Evolutionary conservation across 2,888 invertebrate genomes (phyloP), one percentile per base, ranked within the genome.

Genomic region (Nephrocerus scutellatus): DNA sequence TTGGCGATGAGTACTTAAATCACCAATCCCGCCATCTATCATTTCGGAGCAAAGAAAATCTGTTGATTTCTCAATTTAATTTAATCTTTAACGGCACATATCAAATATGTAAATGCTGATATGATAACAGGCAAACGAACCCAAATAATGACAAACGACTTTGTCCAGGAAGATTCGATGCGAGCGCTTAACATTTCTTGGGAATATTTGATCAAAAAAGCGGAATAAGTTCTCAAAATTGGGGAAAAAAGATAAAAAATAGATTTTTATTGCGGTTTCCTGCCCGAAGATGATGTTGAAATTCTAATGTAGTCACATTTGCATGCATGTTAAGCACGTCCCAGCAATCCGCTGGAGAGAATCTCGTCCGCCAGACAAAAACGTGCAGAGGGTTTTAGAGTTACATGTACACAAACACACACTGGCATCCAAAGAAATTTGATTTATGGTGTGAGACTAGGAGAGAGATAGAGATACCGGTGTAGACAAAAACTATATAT

Each of bases 121-220:
- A n/a, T n/a, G n/a, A n/a, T n/a, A n/a, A n/a, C n/a, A n/a, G n/a
- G n/a, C n/a, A n/a, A 55, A 51, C 57, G 60, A 59, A 50, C 57
- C 62, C 55, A 54, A 61, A 60, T 60, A 61, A 63, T 61, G 63
- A 63, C 63, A 63, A 61, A 61, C 61, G 63, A 60, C 55, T n/a
- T n/a, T n/a, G n/a, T n/a, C n/a, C n/a, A n/a, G n/a, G n/a, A n/a
- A n/a, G n/a, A n/a, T n/a, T n/a, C n/a, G n/a, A n/a, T n/a, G n/a
- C n/a, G n/a, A n/a, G n/a, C n/a, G n/a, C n/a, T n/a, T n/a, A n/a
- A n/a, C n/a, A n/a, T n/a, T n/a, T n/a, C n/a, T n/a, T 40, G 42
- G 32, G 31, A 30, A 39, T 22, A 25, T 10, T 23, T 34, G 36
- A 15, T 38, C 31, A 42, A 46, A 47, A 47, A 49, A 39, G 19